A percentile compares a stretch with the other conserved stretches of the same genome.
Conservation (phyloP, 2,113 vertebrate genomes). For the Mormyrus iriodes region DNA sequence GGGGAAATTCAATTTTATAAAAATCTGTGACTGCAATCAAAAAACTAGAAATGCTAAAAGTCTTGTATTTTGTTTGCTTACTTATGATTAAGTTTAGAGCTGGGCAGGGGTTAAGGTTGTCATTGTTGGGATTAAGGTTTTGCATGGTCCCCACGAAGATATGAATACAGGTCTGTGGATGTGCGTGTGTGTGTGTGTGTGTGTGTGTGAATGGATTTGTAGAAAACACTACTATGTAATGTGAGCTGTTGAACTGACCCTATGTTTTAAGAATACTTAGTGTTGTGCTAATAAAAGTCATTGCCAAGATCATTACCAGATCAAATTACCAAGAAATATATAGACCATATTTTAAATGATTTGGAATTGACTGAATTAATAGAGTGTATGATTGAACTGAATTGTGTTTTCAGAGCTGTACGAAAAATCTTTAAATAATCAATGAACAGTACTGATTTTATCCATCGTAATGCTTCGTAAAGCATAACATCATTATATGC, state of each 20-base stretch:
- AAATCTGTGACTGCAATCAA: too few relatives aligned
- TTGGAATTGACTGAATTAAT: neutral
- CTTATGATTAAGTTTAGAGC: too few relatives aligned
- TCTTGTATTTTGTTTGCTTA: too few relatives aligned
- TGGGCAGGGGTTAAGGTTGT: too few relatives aligned
- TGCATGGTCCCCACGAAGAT: too few relatives aligned
- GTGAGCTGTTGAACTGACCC: neutral
- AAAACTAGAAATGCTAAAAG: too few relatives aligned
- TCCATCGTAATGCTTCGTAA: neutral
- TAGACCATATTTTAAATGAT: neutral
- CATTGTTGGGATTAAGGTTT: too few relatives aligned
- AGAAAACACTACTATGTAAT: neutral
- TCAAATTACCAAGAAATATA: too few relatives aligned
- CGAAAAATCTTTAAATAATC: neutral
- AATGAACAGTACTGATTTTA: neutral
- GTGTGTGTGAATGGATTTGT: neutral
- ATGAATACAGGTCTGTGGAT: too few relatives aligned
- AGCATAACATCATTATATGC: too few relatives aligned
- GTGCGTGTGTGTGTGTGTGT: neutral
- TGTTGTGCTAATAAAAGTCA: neutral
- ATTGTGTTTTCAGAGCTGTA: neutral
- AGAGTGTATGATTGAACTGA: neutral
- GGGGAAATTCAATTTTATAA: too few relatives aligned
- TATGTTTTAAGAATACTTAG: neutral
- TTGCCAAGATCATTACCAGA: too few relatives aligned